These are phyloP conservation scores for Mylabris phalerata DNA, from an alignment of 1,140 invertebrate genomes.

Conservation along the genomic window DNA sequence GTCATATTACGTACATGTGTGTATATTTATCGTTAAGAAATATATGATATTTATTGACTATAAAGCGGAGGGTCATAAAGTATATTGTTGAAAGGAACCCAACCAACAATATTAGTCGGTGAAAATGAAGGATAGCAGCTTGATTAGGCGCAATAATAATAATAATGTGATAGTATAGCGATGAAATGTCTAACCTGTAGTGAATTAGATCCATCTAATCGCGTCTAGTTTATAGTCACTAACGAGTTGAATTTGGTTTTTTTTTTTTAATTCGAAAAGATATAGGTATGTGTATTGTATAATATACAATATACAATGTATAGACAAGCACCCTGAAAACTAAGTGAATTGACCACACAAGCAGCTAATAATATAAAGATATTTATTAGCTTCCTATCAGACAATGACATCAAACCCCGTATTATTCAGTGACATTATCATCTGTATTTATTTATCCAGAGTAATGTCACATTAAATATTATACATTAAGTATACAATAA, in stretches of 20 bases:
- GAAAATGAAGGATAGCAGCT: constrained; percentile 12
- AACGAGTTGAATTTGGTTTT: constrained; percentile 1
- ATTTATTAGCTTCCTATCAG: constrained; percentile 22
- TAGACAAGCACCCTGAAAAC: constrained; percentile 6
- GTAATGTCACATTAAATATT: background rate
- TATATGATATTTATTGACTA: no score
- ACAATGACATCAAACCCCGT: constrained; percentile 12
- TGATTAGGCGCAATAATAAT: constrained; percentile 5
- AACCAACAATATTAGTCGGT: background rate
- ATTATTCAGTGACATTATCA: constrained; percentile 18
- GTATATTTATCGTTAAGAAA: no score
- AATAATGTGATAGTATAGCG: background rate
- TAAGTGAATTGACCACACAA: constrained; percentile 19
- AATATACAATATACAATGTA: background rate
- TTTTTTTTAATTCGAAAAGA: background rate
- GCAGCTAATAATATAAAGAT: constrained; percentile 16
- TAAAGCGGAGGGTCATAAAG: no score
- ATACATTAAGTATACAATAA: no score
- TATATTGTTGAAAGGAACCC: background rate
- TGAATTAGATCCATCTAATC: constrained; percentile 11
- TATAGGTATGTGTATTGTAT: background rate
- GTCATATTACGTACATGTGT: no score
- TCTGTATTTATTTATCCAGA: constrained; percentile 9
- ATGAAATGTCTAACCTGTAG: background rate
- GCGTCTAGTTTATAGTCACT: constrained; percentile 7